Evolutionary conservation across 1,140 invertebrate species (phyloP).

Genomic region (Marisa cornuarietis): DNA sequence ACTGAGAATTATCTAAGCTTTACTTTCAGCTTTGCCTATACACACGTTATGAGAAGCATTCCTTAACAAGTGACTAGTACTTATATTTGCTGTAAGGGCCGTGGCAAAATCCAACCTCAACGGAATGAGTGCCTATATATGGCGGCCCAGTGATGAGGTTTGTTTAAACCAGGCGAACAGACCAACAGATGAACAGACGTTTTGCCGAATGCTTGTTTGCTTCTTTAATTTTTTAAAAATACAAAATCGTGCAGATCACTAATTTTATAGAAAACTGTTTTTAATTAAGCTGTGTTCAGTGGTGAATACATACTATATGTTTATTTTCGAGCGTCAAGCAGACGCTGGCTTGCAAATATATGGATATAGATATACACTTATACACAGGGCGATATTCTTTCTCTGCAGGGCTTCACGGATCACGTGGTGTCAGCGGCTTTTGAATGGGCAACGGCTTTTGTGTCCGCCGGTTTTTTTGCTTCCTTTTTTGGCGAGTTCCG

Average conservation of each 20-base stretch:
- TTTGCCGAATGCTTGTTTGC: neutral
- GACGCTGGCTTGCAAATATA: neutral
- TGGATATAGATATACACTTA: neutral
- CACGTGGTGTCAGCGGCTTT: conserved; percentile 13
- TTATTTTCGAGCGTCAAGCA: neutral
- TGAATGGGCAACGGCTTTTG: conserved; percentile 18
- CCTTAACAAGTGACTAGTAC: neutral
- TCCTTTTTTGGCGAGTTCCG: conserved; percentile 21
- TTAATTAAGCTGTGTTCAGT: neutral
- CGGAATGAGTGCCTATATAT: neutral
- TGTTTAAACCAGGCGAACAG: neutral
- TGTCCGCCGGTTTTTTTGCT: conserved; percentile 11
- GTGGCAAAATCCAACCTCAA: neutral
- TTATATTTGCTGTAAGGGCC: neutral
- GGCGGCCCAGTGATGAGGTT: conserved; percentile 9
- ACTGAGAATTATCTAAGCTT: too few relatives aligned
- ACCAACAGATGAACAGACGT: too few relatives aligned
- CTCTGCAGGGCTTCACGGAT: conserved; percentile 13
- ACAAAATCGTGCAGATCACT: neutral
- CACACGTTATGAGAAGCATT: too few relatives aligned
- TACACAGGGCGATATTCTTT: neutral
- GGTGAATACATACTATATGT: neutral
- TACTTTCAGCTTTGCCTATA: too few relatives aligned
- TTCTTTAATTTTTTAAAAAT: neutral
- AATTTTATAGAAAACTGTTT: neutral